phyloP scores from a whole-genome alignment of 2,797 vertebrate genomes.

The Menidia menidia region DNA sequence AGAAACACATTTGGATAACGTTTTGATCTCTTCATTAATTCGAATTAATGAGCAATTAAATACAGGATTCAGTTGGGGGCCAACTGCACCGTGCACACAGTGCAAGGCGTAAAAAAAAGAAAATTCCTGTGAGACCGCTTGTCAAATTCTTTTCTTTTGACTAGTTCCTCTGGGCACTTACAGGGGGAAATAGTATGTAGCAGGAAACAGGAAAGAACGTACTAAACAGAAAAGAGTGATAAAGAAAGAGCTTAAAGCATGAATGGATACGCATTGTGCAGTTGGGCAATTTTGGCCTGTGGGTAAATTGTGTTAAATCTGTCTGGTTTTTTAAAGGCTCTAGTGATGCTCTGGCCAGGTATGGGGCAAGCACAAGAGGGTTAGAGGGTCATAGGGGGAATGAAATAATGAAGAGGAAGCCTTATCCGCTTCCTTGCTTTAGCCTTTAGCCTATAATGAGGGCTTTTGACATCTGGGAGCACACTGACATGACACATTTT shows the following conservation, averaged over 20 bases:
- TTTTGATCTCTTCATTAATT: too few relatives aligned
- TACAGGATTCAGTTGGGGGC: conserved; percentile 19
- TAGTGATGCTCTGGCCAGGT: conserved; percentile 52
- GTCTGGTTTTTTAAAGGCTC: conserved; percentile 57
- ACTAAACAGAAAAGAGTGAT: conserved; percentile 16
- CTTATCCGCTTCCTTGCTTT: conserved; percentile 80
- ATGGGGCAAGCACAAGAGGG: conserved; percentile 46
- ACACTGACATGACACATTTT: conserved; percentile 78
- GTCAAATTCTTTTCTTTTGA: conserved; percentile 39
- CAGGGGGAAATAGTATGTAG: background rate
- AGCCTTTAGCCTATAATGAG: conserved; percentile 84
- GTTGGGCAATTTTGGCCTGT: conserved; percentile 28
- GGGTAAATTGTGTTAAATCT: conserved; percentile 37
- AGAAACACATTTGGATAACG: background rate
- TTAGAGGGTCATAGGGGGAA: conserved; percentile 67
- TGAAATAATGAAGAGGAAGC: conserved; percentile 76
- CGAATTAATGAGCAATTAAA: conserved; percentile 7
- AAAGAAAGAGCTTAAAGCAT: conserved; percentile 18
- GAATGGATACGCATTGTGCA: conserved; percentile 36
- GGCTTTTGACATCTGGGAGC: conserved; percentile 76
- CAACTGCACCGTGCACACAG: conserved; percentile 9
- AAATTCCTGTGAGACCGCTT: conserved; percentile 25
- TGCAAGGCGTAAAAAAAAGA: conserved; percentile 35
- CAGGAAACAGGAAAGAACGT: conserved; percentile 5
- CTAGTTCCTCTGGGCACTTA: conserved; percentile 29